Conservation (phyloP, 2,113 vertebrate genomes). For the Chamaetylas fuelleborni region DNA sequence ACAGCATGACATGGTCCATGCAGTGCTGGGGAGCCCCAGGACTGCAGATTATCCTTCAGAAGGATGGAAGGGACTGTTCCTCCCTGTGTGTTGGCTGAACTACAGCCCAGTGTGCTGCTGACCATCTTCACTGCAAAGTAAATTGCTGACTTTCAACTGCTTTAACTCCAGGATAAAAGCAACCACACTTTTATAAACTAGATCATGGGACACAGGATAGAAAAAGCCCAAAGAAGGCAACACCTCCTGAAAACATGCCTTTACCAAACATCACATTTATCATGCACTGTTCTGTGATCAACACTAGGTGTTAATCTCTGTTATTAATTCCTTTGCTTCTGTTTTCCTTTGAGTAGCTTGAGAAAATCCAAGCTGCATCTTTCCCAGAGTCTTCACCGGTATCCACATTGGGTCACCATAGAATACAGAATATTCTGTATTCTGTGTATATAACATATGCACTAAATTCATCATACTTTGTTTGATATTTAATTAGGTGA, state of each 20-base stretch:
- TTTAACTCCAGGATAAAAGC: not conserved
- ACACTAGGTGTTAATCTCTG: no score
- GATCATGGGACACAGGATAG: no score
- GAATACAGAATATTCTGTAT: not conserved
- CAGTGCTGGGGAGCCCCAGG: not conserved
- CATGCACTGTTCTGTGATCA: no score
- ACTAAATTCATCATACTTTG: not conserved
- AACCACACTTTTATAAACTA: no score
- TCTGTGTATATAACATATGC: no score
- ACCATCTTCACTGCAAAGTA: not conserved
- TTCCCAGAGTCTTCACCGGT: no score
- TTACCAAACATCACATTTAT: no score
- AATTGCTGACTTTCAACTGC: not conserved
- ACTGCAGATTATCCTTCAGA: not conserved
- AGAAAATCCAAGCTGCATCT: no score
- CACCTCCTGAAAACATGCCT: no score
- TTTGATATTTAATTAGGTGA: not conserved
- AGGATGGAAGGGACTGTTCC: not conserved
- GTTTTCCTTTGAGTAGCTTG: no score
- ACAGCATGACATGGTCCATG: not conserved
- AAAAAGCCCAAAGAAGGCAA: no score
- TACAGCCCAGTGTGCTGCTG: not conserved
- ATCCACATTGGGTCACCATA: not conserved
- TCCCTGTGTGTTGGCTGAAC: rapidly evolving
- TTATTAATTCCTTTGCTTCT: no score